Conservation (phyloP, 2,797 vertebrate genomes). For the Nasua narica region DNA sequence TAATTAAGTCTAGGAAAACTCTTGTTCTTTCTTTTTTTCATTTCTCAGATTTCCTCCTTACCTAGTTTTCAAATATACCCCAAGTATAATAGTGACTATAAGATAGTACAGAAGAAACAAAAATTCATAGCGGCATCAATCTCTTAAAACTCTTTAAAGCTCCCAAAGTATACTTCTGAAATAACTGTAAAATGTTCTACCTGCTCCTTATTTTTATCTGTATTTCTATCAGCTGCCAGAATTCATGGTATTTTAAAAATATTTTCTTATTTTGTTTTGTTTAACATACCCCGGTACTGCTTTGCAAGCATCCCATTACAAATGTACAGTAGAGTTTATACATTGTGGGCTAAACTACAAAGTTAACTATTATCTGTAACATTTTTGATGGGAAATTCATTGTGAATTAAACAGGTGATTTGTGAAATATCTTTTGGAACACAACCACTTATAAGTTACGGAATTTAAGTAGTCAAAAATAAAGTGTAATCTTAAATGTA, state of each 20-base stretch:
- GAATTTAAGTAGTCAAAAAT: background rate
- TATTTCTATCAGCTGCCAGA: background rate
- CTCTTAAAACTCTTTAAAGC: background rate
- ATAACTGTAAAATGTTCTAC: background rate
- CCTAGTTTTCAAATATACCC: background rate
- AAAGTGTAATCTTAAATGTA: background rate
- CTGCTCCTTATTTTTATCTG: background rate
- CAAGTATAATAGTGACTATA: background rate
- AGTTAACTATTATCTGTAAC: background rate
- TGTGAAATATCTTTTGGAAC: background rate
- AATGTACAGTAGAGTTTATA: background rate
- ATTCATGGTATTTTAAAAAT: background rate
- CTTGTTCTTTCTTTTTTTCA: background rate
- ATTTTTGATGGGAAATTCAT: background rate
- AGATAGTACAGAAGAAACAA: background rate
- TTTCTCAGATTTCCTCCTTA: background rate
- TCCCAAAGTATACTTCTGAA: background rate
- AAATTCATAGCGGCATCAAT: background rate
- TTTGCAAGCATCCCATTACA: background rate
- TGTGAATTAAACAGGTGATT: constrained; percentile 1
- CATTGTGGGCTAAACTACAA: background rate
- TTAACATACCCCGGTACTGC: background rate
- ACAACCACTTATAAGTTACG: background rate
- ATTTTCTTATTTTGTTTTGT: background rate
- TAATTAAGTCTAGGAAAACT: background rate